phyloP scores from a whole-genome alignment of 2,888 invertebrate species.

The Leptinotarsa juncta region DNA sequence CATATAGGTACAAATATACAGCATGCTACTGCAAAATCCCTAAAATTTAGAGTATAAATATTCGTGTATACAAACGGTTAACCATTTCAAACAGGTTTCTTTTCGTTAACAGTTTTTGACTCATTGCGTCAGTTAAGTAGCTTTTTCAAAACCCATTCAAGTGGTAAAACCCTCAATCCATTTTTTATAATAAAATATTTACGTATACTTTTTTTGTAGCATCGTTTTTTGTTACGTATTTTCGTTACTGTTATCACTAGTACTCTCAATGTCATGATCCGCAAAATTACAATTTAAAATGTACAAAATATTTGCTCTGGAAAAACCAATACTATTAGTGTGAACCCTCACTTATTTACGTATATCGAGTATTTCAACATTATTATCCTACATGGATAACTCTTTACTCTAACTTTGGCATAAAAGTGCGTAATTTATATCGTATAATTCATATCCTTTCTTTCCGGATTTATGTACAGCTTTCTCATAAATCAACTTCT shows the following conservation, averaged over 20 bases:
- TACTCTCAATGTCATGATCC: conserved; percentile 51
- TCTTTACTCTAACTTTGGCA: conserved; percentile 67
- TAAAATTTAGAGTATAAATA: conserved; percentile 61
- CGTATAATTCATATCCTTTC: conserved; percentile 67
- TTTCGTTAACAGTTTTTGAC: conserved; percentile 39
- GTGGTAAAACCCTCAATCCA: conserved; percentile 55
- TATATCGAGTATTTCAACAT: conserved; percentile 57
- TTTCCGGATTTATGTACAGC: conserved; percentile 62
- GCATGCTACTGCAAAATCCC: conserved; percentile 63
- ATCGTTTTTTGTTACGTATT: conserved; percentile 61
- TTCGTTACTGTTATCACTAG: conserved; percentile 62
- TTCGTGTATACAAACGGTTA: conserved; percentile 55
- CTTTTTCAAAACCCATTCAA: conserved; percentile 52
- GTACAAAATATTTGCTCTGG: conserved; percentile 23
- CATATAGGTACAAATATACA: conserved; percentile 68
- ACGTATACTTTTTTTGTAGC: conserved; percentile 65
- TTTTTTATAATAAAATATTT: conserved; percentile 60
- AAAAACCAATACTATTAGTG: conserved; percentile 36
- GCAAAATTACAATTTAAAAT: conserved; percentile 41
- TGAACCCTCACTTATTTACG: conserved; percentile 49
- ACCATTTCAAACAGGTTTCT: conserved; percentile 56
- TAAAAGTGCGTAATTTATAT: conserved; percentile 66
- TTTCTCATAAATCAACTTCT: conserved; percentile 56
- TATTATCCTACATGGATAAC: conserved; percentile 65
- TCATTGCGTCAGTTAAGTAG: conserved; percentile 32